Conservation (phyloP, 2,797 vertebrate species). For the Phyllotis vaccarum region DNA sequence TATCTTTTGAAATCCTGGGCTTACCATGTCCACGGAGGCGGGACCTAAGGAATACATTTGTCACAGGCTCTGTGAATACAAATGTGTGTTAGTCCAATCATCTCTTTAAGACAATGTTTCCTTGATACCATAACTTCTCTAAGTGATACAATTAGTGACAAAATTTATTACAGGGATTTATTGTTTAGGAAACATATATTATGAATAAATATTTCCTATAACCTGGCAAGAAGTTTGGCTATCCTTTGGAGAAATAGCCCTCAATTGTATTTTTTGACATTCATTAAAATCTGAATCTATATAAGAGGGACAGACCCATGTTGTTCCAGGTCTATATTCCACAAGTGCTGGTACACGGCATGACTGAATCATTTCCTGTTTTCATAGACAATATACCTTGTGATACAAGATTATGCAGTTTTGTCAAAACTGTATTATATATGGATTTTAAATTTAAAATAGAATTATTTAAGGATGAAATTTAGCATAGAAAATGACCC, state of each 20-base stretch:
- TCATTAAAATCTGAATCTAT: background rate
- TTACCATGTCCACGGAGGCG: background rate
- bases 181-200: background rate
- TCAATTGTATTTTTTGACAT: background rate
- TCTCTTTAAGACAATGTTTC: background rate
- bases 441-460: background rate
- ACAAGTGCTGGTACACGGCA: too few species aligned
- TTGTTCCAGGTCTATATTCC: background rate
- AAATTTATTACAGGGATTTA: background rate
- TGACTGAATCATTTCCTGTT: background rate
- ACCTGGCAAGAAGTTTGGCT: background rate
- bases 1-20: background rate
- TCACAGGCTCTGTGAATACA: background rate
- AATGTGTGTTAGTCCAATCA: background rate
- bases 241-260: background rate
- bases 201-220: background rate
- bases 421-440: background rate
- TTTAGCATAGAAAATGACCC: too few species aligned
- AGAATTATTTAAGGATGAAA: background rate
- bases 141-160: background rate
- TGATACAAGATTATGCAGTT: background rate
- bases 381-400: background rate
- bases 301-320: background rate
- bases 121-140: background rate
- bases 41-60: background rate